Percentiles rank a stretch among this genome's conserved stretches.
Evolutionary conservation across 1,140 invertebrate genomes (phyloP).

Genomic region (Muscidifurax raptorellus): DNA sequence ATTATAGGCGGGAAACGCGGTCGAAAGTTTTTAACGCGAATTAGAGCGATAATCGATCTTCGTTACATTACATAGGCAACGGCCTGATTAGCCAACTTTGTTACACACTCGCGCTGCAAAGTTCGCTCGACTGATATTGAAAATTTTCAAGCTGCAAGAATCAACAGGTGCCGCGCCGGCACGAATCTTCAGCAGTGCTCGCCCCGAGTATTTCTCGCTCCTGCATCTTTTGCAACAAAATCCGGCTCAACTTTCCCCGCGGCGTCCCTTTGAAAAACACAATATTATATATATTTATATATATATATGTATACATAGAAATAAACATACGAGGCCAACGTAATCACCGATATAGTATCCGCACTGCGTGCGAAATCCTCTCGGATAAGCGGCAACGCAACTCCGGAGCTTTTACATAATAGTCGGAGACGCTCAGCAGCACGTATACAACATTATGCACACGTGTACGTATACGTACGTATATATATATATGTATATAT

Average conservation of each 20-base stretch:
- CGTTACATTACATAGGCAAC: background rate
- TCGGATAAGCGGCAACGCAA: background rate
- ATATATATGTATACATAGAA: no score
- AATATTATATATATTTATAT: no score
- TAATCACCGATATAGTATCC: no score
- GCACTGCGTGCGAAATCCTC: background rate
- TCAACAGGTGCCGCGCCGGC: background rate
- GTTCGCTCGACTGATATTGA: background rate
- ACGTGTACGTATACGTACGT: background rate
- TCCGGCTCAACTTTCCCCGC: background rate
- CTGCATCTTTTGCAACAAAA: background rate
- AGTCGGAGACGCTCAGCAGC: background rate
- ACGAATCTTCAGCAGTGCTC: background rate
- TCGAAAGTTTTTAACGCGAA: background rate
- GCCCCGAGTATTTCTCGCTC: background rate
- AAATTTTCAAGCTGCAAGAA: background rate
- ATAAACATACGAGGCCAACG: no score
- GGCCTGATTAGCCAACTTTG: background rate
- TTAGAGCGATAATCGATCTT: background rate
- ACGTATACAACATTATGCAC: constrained; percentile 17
- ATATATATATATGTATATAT: background rate
- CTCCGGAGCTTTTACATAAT: constrained; percentile 17
- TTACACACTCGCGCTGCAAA: background rate
- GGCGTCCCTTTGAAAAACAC: no score
- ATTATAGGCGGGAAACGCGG: background rate